Conservation (phyloP, 37 sponge, comb jelly and placozoan genomes). For the Hexactinellida sp. region DNA sequence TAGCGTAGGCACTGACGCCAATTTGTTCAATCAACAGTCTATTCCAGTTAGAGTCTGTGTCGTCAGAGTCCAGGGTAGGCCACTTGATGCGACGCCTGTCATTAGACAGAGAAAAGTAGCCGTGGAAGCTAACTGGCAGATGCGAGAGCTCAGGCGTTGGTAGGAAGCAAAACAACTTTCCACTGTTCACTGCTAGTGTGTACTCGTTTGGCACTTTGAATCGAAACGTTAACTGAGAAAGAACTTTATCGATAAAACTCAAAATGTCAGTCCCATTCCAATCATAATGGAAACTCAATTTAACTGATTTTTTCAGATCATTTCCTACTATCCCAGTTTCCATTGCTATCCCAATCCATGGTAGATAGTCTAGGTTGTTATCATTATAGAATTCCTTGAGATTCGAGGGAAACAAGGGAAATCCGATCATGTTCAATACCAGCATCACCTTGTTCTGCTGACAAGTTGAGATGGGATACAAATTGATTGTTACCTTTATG, state of each 20-base stretch:
- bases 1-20: slow-evolving; percentile 2
- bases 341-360: slow-evolving; percentile 13
- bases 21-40: neutral
- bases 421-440: neutral
- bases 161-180: neutral
- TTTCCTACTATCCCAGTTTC: neutral
- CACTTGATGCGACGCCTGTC: neutral
- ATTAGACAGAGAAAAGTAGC: neutral
- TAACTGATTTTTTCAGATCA: neutral
- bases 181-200: neutral
- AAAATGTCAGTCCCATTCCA: neutral
- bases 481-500: neutral
- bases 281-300: neutral
- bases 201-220: neutral
- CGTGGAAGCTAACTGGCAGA: neutral
- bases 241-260: neutral
- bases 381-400: neutral
- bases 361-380: neutral
- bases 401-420: neutral
- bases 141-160: neutral
- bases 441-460: neutral
- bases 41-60: neutral
- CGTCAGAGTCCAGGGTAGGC: neutral
- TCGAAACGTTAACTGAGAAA: neutral
- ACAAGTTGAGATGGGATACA: neutral